A percentile compares a stretch with the other conserved stretches of the same genome.
These are phyloP conservation scores for Eupeodes luniger DNA, from an alignment of 2,888 invertebrate genomes.

Conservation along the genomic window DNA sequence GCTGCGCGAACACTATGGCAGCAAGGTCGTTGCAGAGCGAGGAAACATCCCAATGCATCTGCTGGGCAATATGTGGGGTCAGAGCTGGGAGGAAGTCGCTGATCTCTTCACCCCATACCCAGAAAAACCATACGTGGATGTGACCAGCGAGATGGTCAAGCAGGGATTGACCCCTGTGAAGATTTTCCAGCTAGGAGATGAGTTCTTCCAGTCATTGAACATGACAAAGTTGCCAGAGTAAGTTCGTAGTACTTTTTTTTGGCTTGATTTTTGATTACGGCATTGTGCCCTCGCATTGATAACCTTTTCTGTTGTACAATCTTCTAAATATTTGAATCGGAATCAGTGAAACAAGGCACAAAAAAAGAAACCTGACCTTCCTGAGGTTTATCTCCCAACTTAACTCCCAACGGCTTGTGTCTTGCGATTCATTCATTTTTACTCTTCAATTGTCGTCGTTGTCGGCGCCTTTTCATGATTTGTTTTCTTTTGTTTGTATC, in stretches of 20 bases:
- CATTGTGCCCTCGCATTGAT: conserved; percentile 1
- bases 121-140: conserved; percentile 88
- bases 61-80: conserved; percentile 93
- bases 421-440: conserved; percentile 31
- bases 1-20: conserved; percentile 89
- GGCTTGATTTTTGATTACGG: conserved; percentile 7
- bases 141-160: conserved; percentile 88
- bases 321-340: conserved; percentile 19
- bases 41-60: conserved; percentile 92
- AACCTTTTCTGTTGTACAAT: conserved; percentile 38
- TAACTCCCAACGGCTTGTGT: conserved; percentile 13
- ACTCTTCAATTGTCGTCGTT: neutral
- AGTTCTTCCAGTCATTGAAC: conserved; percentile 93
- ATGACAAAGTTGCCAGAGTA: conserved; percentile 89
- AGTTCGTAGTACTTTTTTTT: conserved; percentile 36
- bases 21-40: conserved; percentile 86
- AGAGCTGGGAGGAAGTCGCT: conserved; percentile 87
- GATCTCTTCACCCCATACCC: conserved; percentile 89
- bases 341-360: neutral
- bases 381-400: conserved; percentile 31
- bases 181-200: conserved; percentile 93
- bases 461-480: conserved; percentile 2
- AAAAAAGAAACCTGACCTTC: conserved; percentile 41
- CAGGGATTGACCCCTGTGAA: conserved; percentile 90
- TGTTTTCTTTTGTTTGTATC: neutral